Base-by-base conservation (phyloP, 2,797 vertebrate species). In the Danio albolineatus region DNA sequence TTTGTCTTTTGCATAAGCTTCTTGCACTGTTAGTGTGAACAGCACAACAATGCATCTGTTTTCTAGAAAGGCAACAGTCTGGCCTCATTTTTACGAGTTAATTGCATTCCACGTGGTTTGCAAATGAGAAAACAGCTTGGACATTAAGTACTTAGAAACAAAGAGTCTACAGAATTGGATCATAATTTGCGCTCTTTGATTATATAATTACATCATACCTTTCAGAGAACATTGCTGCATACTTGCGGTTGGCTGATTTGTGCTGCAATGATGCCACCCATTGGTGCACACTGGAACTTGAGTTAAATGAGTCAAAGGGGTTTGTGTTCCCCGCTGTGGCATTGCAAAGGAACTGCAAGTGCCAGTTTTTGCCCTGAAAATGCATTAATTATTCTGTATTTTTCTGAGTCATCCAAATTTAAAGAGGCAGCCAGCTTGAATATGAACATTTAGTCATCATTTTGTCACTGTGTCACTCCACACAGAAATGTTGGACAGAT, bases 161-260 rank as follows among this genome's bases (percentile, higher is more conserved):
- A 82, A 72, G 72, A 64, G 60, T 59, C 72, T 64, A 60, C 66
- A 61, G 74, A 81, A 74, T 60, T 16, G 61, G 60, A 54, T 60
- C 60, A 81, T 43, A 59, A 57, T 81, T 83, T 67, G 49, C 69
- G 62, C 53, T 77, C 70, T 19, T 86, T 86, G 65, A 83, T 84
- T 85, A 86, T 84, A 86, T 86, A 86, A 89, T 89, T 87, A 89
- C 88, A 85, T 89, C 87, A 88, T 87, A 78, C 60, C 73, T 82
- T 83, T 77, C 64, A 51, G 61, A 62, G 44, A 61, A 74, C 39
- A 73, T 62, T 64, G 54, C 83, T 73, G 81, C 75, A 57, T 57
- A 48, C 57, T 65, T 53, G 39, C 43, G 38, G 54, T 10, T 6
- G 60, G 2, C 56, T 56, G 39, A 53, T 70, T 56, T 56, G 38